Evolutionary conservation across 2,113 vertebrate species (phyloP), one percentile per base, ranked within the genome.

Genomic region (Scomber japonicus): DNA sequence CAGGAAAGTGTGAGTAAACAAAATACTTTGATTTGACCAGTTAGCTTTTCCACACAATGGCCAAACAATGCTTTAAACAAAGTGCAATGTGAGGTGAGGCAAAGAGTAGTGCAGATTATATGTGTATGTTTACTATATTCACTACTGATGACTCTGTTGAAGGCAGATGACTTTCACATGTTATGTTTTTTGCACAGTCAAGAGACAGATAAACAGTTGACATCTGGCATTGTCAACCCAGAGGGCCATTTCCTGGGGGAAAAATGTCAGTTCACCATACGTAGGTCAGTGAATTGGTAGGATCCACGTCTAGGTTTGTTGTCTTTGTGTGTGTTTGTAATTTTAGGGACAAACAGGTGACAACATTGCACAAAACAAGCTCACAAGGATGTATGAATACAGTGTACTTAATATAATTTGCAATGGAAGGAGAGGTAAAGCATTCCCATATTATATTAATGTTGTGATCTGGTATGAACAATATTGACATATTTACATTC

Each of bases 1-100:
- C 73, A 95, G 96, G 35, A 99, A 99, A 96, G 98, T 99, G 98
- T 99, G 94, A 89, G 95, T 94, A 16, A 40, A 70, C 45, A 16
- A 45, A 72, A 56, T 56, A 19, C 11, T 67, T 65, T 27, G 10
- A 55, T 30, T 51, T 40, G 8, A 71, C n/a, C 5, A 3, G 1
- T 67, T 30, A 7, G n/a, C 1, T 54, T 11, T 57, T 35, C 60
- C 10, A 46, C 46, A 63, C 10, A 54, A n/a, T 63, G n/a, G 14
- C 14, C 24, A 46, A 31, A 55, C 19, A 17, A 48, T 16, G 35
- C 8, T 16, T n/a, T 40, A 40, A 17, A 64, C 45, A 11, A 10
- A 9, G 16, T 63, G 21, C 17, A 30, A 10, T 31, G 0, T 5
- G 46, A 72, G 60, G 15, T 50, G 4, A 85, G 78, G 63, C 30